Percentiles rank a stretch among this genome's conserved stretches.
Evolutionary conservation across 2,797 vertebrate species (phyloP).

Genomic region (Sternotherus odoratus): DNA sequence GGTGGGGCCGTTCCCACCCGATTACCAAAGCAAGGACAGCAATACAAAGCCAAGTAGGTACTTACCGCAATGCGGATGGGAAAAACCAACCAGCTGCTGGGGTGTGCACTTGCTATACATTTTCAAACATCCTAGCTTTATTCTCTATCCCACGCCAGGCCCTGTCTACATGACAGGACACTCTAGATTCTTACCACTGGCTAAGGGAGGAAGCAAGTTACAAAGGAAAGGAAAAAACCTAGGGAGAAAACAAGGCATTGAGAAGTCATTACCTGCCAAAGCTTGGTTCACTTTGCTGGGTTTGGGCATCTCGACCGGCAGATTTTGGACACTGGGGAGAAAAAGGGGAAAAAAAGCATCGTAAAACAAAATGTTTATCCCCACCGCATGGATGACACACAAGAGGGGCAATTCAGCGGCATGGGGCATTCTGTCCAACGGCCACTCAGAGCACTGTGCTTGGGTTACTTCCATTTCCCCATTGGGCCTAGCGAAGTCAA

Average conservation of each 20-base stretch:
- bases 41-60: neutral
- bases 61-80: accelerated
- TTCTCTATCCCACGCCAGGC: neutral
- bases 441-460: accelerated
- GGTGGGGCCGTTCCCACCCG: too few species aligned
- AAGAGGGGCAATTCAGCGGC: accelerated
- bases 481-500: neutral
- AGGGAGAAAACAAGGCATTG: neutral
- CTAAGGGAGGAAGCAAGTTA: neutral
- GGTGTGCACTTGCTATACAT: neutral
- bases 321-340: slow-evolving; percentile 16
- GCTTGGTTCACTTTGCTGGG: slow-evolving; percentile 80
- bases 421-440: accelerated
- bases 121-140: neutral
- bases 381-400: accelerated
- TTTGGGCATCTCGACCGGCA: slow-evolving; percentile 76
- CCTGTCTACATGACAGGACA: accelerated
- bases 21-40: neutral
- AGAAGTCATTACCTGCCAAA: slow-evolving; percentile 77
- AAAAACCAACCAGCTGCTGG: neutral
- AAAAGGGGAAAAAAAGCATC: neutral
- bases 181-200: neutral
- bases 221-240: neutral
- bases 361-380: neutral
- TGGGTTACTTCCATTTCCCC: accelerated